Base-by-base conservation (phyloP, 1,140 invertebrate genomes). In the Sinonovacula constricta region DNA sequence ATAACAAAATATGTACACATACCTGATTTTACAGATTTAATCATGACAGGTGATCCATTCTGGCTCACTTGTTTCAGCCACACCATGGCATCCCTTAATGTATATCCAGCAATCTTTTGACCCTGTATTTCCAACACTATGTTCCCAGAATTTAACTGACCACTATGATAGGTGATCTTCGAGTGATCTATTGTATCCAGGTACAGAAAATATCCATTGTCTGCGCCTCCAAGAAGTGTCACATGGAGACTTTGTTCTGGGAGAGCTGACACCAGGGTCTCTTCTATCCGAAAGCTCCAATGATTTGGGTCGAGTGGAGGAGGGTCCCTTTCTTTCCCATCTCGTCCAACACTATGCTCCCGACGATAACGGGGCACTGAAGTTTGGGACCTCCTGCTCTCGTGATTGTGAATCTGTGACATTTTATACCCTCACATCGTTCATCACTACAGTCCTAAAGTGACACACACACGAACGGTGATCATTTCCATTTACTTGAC, bases 71-170 rank as follows among this genome's bases (percentile, higher is more conserved):
- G 92, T 81, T 93, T 92, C 22, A 94, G 83, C 91, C 93, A 93
- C 30, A 92, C 90, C 33, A 91, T 89, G 7, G 94, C 92, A 89
- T 94, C 94, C 75, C 91, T 85, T 82, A 92, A 90, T 0, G 94
- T 94, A 83, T 93, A 94, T 33, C 94, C 94, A 66, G 93, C 92
- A 74, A 94, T 92, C 89, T 93, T 93, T 85, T 94, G 93, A 45
- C 93, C 93, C 87, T 94, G 93, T 62, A 94, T 91, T 83, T 94
- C 93, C 62, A 94, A 81, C 59, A 94, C 87, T 60, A 94, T 90
- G 85, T 94, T 93, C 30, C 89, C 88, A 22, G 75, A 31, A 36
- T 86, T 82, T 26, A 91, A 80, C 62, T 86, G 86, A 3, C 92
- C 93, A 66, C 83, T 88, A 80, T 91, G 89, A 66, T 92, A 92